Evolutionary conservation across 1,140 invertebrate species (phyloP), one percentile per base, ranked within the genome.

Genomic region (Acromyrmex heyeri): DNA sequence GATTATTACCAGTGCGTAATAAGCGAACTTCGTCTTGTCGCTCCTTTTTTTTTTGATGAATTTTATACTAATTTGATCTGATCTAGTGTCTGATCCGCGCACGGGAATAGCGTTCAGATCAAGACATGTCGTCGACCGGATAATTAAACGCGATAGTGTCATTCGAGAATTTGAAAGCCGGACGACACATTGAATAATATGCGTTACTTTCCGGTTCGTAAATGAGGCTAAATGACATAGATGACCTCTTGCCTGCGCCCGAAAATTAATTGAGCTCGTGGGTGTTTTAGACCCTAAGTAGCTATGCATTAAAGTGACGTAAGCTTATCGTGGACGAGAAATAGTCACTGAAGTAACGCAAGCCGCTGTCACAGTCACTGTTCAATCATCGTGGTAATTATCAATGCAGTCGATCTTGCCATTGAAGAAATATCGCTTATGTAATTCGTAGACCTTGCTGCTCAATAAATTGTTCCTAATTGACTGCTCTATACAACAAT

Each of bases 401-500:
- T 61, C 44, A 53, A 62, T 21, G 30, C 16, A 16, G n/a, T 38
- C 55, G 18, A 73, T 69, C 21, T 64, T 64, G 57, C 55, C 75
- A 57, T 64, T 12, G 50, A 86, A 67, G 64, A 27, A 24, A 62
- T 24, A 50, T 59, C 18, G 78, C 88, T 83, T 89, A 10, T 79
- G 85, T 61, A 87, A 89, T 44, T 79, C 30, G 57, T 83, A 86
- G 50, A 38, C 10, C n/a, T 50, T 70, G 30, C 53, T 62, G 62
- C 7, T 27, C 62, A 27, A 34, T 75, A 70, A 81, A 79, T 88
- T 44, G 55, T 81, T 70, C 21, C 30, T 81, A 86, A 86, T 61
- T 34, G 21, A 21, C 21, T 38, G 38, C 72, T 73, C 59, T 57
- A n/a, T 69, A 50, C 5, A 27, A 30, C 14, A 65, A 88, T 88